These are phyloP conservation scores for Eptatretus atami DNA, from an alignment of 2,797 vertebrate species.

Conservation along the genomic window DNA sequence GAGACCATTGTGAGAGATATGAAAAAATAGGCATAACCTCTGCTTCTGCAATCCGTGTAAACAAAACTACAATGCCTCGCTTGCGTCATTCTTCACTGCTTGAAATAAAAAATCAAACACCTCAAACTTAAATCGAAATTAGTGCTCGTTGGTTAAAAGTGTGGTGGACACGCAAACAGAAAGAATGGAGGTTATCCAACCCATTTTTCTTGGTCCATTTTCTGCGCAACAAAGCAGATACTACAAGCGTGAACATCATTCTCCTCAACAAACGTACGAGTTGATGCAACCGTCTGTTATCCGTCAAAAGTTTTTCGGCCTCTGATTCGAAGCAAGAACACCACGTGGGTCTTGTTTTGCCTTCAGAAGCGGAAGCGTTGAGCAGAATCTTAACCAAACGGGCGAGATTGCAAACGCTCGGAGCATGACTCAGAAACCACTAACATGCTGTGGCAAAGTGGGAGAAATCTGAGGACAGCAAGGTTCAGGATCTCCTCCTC, in stretches of 20 bases:
- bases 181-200: slow-evolving; percentile 12
- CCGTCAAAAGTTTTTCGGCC: slow-evolving; percentile 10
- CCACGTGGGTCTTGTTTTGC: slow-evolving; percentile 19
- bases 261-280: slow-evolving; percentile 15
- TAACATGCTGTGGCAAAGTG: slow-evolving; percentile 17
- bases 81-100: slow-evolving; percentile 16
- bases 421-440: slow-evolving; percentile 1
- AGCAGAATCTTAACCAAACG: slow-evolving; percentile 20
- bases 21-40: slow-evolving; percentile 13
- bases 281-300: slow-evolving; percentile 14
- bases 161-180: slow-evolving; percentile 13
- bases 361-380: slow-evolving; percentile 15
- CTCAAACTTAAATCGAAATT: slow-evolving; percentile 9
- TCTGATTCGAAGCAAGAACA: slow-evolving; percentile 14
- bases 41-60: slow-evolving; percentile 11
- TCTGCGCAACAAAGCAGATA: slow-evolving; percentile 20
- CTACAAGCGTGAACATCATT: slow-evolving; percentile 12
- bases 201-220: slow-evolving; percentile 24
- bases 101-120: slow-evolving; percentile 12
- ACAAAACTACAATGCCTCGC: slow-evolving; percentile 25
- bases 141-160: slow-evolving; percentile 13
- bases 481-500: slow-evolving; percentile 15
- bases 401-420: slow-evolving; percentile 19
- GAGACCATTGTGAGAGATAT: slow-evolving; percentile 17
- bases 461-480: slow-evolving; percentile 18